Evolutionary conservation across 2,797 vertebrate species (phyloP).

Genomic region (Furcifer pardalis): DNA sequence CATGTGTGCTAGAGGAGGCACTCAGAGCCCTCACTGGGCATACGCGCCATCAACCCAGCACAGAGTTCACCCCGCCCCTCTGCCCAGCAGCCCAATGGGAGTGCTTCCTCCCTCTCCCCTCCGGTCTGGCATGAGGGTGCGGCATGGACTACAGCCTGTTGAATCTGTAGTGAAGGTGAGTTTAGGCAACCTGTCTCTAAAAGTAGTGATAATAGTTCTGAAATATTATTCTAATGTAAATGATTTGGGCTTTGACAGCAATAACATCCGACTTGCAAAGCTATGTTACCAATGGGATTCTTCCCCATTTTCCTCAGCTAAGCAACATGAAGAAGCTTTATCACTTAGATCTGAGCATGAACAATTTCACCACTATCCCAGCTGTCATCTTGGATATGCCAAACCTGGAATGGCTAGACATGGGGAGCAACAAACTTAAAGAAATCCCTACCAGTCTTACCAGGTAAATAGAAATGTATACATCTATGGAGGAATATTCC

Average conservation of each 20-base stretch:
- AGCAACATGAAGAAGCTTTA: conserved; percentile 84
- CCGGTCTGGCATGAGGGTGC: no score
- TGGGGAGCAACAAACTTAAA: conserved; percentile 89
- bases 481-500: neutral
- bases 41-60: no score
- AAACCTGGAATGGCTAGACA: conserved; percentile 91
- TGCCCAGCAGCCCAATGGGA: no score
- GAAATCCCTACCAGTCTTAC: conserved; percentile 86
- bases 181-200: no score
- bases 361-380: conserved; percentile 85
- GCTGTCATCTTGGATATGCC: conserved; percentile 85
- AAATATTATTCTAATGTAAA: no score
- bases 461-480: conserved; percentile 76
- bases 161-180: no score
- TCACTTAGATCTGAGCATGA: conserved; percentile 94
- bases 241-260: neutral
- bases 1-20: no score
- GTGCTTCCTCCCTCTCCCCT: no score
- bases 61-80: no score
- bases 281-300: neutral
- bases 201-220: neutral
- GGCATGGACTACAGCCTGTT: no score
- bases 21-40: no score
- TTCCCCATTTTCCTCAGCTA: conserved; percentile 75
- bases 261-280: neutral